Base-by-base conservation (phyloP, 2,113 vertebrate genomes). In the Perca fluviatilis region DNA sequence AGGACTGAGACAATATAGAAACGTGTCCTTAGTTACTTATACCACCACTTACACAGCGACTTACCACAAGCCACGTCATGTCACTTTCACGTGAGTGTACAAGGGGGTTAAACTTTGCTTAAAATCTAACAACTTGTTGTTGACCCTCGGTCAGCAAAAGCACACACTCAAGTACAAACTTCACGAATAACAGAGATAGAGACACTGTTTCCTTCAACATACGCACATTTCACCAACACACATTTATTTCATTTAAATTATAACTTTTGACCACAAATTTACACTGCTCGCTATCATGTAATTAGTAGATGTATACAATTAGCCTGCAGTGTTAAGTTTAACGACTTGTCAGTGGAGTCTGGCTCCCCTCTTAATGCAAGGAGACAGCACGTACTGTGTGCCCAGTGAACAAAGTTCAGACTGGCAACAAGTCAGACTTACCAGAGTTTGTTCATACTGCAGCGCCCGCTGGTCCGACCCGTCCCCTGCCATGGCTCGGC, bases 361-460 rank as follows among this genome's bases (percentile, higher is more conserved):
- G 77, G 62, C 12, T 57, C 49, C 23, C 6, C 21, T 0, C 3
- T 16, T 11, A 53, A 10, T 18, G 43, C 23, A 11, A 6, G 5
- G 64, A 21, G 27, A 16, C 21, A 14, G 23, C 14, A 12, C 21
- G 33, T 40, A 15, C 7, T 40, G 65, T 30, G 68, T 47, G 56
- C 68, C 25, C 51, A 16, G 67, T 5, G 76, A 30, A n/a, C 74
- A 83, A 86, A 92, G 80, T 82, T 71, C 57, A 68, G n/a, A 65
- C 14, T 2, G 49, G 70, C 89, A 89, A 88, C 88, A 85, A 81
- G 85, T 87, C 6, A 11, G 30, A 95, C 98, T 97, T 88, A 99
- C 98, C 97, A 99, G 86, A 71, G 98, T 98, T 93, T 99, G 97
- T 74, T 98, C 97, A 80, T 99, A 98, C 80, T 99, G 97, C 86